phyloP scores from a whole-genome alignment of 2,113 vertebrate species.

The Oncorhynchus mykiss region DNA sequence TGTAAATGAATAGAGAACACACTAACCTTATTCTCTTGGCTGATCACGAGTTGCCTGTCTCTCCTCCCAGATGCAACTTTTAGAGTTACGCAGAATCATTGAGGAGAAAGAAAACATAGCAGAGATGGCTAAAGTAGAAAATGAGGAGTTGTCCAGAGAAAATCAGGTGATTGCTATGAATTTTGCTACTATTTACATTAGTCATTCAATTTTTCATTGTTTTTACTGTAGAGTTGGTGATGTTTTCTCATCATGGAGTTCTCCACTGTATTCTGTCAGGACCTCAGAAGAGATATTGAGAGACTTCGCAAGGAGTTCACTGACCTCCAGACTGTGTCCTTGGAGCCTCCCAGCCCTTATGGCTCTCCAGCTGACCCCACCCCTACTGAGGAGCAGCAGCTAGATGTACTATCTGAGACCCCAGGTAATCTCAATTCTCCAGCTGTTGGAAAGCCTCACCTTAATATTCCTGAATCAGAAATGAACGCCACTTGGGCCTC shows the following conservation, averaged over 20 bases:
- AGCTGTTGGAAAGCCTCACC: too few relatives aligned
- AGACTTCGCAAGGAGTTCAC: constrained; percentile 32
- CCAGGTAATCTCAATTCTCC: constrained; percentile 40
- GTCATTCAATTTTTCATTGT: background rate
- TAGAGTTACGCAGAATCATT: constrained; percentile 24
- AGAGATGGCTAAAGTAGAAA: constrained; percentile 29
- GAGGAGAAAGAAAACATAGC: constrained; percentile 39
- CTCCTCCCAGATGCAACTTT: constrained; percentile 49
- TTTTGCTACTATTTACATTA: background rate
- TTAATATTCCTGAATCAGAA: too few relatives aligned
- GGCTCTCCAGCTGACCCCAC: background rate
- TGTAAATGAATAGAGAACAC: background rate
- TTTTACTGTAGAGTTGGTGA: background rate
- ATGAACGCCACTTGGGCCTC: background rate
- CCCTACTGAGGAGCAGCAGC: background rate
- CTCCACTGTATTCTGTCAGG: constrained; percentile 36
- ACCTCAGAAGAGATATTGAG: constrained; percentile 28
- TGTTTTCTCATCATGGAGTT: background rate
- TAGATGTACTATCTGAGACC: background rate
- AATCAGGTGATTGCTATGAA: constrained; percentile 54
- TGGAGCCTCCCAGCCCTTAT: constrained; percentile 27
- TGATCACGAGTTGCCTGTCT: background rate
- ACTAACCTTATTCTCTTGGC: background rate
- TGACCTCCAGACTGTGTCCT: background rate
- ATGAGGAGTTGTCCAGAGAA: constrained; percentile 48